Percentiles rank a stretch among this genome's conserved stretches.
Conservation (phyloP, 2,888 invertebrate species). For the Apamea sordens region DNA sequence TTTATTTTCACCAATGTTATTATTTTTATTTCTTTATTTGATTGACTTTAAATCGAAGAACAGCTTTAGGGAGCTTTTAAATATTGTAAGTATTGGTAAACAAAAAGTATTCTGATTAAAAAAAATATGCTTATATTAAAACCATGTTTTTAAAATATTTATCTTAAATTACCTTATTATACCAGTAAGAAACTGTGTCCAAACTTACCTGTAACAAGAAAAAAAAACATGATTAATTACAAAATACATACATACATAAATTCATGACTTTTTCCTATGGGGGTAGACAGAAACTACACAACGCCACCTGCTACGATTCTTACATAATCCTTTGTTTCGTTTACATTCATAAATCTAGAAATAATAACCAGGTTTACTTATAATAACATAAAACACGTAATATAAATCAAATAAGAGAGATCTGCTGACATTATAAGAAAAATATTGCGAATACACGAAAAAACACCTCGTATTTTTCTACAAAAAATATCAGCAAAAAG, state of each 20-base stretch:
- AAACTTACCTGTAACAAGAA: constrained; percentile 58
- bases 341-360: too few relatives aligned
- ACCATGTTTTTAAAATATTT: too few relatives aligned
- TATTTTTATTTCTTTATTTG: neutral
- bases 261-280: too few relatives aligned
- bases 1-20: neutral
- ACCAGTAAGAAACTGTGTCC: neutral
- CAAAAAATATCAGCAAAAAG: constrained; percentile 7
- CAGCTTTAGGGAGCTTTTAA: neutral
- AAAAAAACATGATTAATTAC: constrained; percentile 27
- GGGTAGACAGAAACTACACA: too few relatives aligned
- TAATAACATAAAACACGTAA: too few relatives aligned
- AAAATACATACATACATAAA: neutral
- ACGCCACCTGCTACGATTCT: neutral
- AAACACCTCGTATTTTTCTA: neutral
- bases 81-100: neutral
- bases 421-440: constrained; percentile 10
- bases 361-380: too few relatives aligned
- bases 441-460: neutral
- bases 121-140: neutral
- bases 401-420: neutral
- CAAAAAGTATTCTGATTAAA: too few relatives aligned
- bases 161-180: constrained; percentile 32
- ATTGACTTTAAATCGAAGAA: neutral
- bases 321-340: too few relatives aligned